A percentile compares a stretch with the other conserved stretches of the same genome.
Conservation (phyloP, 2,113 vertebrate genomes). For the Petrocephalus zakoni region DNA sequence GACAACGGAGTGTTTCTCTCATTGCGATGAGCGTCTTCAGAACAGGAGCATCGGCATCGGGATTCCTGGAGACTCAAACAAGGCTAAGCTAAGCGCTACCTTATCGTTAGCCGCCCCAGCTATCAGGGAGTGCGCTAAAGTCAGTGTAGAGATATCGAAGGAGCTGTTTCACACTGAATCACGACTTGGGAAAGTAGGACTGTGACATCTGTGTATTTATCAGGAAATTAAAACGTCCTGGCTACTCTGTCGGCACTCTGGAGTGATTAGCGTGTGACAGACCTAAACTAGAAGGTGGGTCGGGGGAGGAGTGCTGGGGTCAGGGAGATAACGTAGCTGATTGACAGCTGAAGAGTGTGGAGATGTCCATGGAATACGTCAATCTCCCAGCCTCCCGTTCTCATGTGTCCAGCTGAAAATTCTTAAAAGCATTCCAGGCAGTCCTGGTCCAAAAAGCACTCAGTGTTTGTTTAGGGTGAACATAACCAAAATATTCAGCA, state of each 20-base stretch:
- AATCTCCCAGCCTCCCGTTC: background rate
- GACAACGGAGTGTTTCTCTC: background rate
- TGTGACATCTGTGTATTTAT: conserved; percentile 12
- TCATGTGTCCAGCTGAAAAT: conserved; percentile 20
- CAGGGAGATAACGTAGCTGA: conserved; percentile 4
- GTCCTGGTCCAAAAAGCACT: background rate
- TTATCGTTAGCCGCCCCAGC: background rate
- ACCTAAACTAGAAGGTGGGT: conserved; percentile 30
- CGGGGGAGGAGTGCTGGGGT: conserved; percentile 7
- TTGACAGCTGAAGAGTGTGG: background rate
- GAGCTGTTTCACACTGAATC: background rate
- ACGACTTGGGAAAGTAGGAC: background rate
- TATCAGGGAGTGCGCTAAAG: background rate
- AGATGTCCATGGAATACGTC: conserved; percentile 4
- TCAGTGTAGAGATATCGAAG: background rate
- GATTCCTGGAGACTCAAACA: background rate
- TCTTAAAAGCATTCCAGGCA: conserved; percentile 22
- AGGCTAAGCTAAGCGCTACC: background rate
- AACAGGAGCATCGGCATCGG: background rate
- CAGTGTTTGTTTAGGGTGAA: conserved; percentile 17
- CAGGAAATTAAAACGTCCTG: conserved; percentile 27
- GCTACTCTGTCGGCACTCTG: conserved; percentile 32
- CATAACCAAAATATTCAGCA: background rate
- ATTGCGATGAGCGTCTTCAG: background rate
- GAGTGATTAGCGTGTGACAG: conserved; percentile 47